phyloP scores from a whole-genome alignment of 2,888 invertebrate genomes.

The Ophion slaviceki region DNA sequence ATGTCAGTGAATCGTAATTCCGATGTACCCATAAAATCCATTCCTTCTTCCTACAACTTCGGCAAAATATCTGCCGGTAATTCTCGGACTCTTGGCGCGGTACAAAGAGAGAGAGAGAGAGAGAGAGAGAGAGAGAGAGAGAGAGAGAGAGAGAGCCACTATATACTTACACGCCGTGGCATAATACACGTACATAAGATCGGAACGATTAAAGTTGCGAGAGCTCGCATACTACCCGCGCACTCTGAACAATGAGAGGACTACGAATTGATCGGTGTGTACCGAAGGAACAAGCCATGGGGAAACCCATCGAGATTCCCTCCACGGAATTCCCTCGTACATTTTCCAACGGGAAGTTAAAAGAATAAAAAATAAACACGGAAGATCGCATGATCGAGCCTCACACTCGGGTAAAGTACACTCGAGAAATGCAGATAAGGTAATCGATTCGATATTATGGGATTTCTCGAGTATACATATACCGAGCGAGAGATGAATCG shows the following conservation, averaged over 20 bases:
- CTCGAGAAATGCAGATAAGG: conserved; percentile 66
- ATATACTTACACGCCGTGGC: conserved; percentile 3
- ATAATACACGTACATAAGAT: conserved; percentile 45
- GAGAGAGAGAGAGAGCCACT: background rate
- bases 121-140: too few relatives aligned
- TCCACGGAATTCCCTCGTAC: conserved; percentile 22
- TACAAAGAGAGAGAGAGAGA: background rate
- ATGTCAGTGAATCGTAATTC: background rate
- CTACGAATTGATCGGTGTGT: conserved; percentile 26
- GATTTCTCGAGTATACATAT: conserved; percentile 52
- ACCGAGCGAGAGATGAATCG: conserved; percentile 25
- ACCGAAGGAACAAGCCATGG: conserved; percentile 23
- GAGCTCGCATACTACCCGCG: conserved; percentile 28
- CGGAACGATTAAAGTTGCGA: conserved; percentile 56
- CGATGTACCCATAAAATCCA: background rate
- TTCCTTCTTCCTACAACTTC: conserved; percentile 14
- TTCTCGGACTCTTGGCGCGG: conserved; percentile 1
- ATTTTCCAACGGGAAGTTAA: conserved; percentile 13
- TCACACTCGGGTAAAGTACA: conserved; percentile 57
- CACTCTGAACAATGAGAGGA: conserved; percentile 53
- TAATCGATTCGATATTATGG: conserved; percentile 66
- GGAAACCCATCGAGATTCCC: conserved; percentile 40
- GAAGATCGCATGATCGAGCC: conserved; percentile 8
- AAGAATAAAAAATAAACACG: background rate
- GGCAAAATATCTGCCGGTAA: conserved; percentile 21